phyloP scores from a whole-genome alignment of 2,888 invertebrate species.

The Eupithecia vulgata region DNA sequence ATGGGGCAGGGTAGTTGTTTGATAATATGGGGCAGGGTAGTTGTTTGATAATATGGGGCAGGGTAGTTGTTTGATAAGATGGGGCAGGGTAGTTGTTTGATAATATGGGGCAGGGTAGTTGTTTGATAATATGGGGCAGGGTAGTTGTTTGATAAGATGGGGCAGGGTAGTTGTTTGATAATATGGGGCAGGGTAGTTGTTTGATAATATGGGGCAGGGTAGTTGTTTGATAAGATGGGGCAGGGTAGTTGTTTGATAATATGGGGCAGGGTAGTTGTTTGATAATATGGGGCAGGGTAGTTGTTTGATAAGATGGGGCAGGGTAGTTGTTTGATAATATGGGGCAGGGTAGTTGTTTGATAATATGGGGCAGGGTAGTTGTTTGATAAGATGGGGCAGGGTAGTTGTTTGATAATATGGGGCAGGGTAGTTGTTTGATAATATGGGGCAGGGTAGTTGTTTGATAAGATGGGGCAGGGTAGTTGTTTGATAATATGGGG shows the following conservation, averaged over 20 bases:
- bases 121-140: slow-evolving; percentile 26
- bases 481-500: slow-evolving; percentile 28
- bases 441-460: slow-evolving; percentile 20
- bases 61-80: slow-evolving; percentile 28
- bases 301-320: slow-evolving; percentile 28
- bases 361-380: slow-evolving; percentile 22
- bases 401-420: slow-evolving; percentile 25
- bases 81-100: slow-evolving; percentile 20
- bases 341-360: slow-evolving; percentile 20
- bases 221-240: slow-evolving; percentile 29
- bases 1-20: slow-evolving; percentile 17
- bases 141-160: slow-evolving; percentile 26
- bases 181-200: slow-evolving; percentile 20
- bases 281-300: slow-evolving; percentile 24
- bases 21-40: slow-evolving; percentile 24
- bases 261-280: slow-evolving; percentile 17
- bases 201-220: slow-evolving; percentile 24
- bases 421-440: slow-evolving; percentile 24
- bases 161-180: slow-evolving; percentile 24
- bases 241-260: slow-evolving; percentile 25
- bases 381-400: slow-evolving; percentile 27
- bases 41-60: slow-evolving; percentile 27
- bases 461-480: slow-evolving; percentile 25
- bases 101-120: slow-evolving; percentile 22
- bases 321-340: slow-evolving; percentile 27